Percentiles rank a stretch among this genome's conserved stretches.
Conservation (phyloP, 2,888 invertebrate species). For the Acanthacorydalis orientalis region DNA sequence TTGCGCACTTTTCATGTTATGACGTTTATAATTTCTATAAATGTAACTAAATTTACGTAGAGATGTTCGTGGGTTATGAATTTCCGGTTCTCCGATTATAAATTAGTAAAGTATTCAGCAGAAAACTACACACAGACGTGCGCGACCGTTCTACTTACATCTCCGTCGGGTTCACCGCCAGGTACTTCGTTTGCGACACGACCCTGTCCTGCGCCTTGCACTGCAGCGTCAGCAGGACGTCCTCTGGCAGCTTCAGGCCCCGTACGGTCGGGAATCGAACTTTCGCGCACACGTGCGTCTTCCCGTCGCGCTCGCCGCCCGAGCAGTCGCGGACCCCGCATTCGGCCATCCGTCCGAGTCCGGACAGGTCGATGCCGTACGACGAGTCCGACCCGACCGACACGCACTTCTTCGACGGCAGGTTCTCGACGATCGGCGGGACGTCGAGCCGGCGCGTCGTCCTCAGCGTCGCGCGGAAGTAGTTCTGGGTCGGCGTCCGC, state of each 20-base stretch:
- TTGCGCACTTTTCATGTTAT: too few species aligned
- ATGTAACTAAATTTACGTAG: too few species aligned
- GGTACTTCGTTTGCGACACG: constrained; percentile 28
- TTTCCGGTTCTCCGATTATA: too few species aligned
- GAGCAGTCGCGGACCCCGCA: constrained; percentile 35
- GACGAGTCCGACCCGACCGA: constrained; percentile 16
- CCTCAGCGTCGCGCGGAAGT: constrained; percentile 25
- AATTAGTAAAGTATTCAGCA: too few species aligned
- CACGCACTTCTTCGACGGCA: constrained; percentile 13
- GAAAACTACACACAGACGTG: too few species aligned
- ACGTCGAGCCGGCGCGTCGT: constrained; percentile 22
- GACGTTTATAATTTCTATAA: too few species aligned
- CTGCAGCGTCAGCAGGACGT: constrained; percentile 32
- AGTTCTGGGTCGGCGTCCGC: constrained; percentile 14
- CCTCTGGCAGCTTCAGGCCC: constrained; percentile 33
- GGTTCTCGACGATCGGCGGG: constrained; percentile 24
- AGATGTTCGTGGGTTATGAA: too few species aligned
- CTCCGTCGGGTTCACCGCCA: constrained; percentile 19
- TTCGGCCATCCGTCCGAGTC: constrained; percentile 26
- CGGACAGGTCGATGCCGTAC: constrained; percentile 27
- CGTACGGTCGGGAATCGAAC: constrained; percentile 34
- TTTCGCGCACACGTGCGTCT: constrained; percentile 31
- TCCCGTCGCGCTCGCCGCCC: constrained; percentile 7
- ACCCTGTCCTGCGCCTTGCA: constrained; percentile 36
- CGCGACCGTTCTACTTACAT: constrained; percentile 17